A percentile compares a stretch with the other conserved stretches of the same genome.
phyloP scores from a whole-genome alignment of 2,113 vertebrate species.

The Chionodraco myersi region DNA sequence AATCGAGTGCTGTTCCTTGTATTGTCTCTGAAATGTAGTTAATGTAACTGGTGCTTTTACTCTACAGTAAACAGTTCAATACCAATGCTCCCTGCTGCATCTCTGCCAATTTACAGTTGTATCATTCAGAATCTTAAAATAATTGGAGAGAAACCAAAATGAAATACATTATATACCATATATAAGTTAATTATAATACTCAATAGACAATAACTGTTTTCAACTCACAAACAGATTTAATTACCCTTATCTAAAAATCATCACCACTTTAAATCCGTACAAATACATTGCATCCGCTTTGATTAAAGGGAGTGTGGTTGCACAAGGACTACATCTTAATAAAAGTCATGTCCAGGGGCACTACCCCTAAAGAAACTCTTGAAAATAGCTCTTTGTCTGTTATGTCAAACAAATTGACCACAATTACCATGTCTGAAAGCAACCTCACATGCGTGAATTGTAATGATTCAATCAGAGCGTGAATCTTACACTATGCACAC shows the following conservation, averaged over 20 bases:
- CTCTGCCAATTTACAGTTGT: slow-evolving; percentile 6
- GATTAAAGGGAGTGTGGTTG: slow-evolving; percentile 26
- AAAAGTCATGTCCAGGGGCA: background rate
- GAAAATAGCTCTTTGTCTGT: slow-evolving; percentile 21
- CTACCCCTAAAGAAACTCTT: slow-evolving; percentile 21
- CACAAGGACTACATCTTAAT: slow-evolving; percentile 15
- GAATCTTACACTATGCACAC: slow-evolving; percentile 43
- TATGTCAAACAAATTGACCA: slow-evolving; percentile 46
- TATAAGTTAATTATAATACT: background rate
- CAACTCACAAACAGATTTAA: slow-evolving; percentile 15
- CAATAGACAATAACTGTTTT: background rate
- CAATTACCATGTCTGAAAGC: slow-evolving; percentile 50
- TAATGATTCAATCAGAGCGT: slow-evolving; percentile 44
- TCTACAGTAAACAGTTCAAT: background rate
- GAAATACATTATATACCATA: background rate
- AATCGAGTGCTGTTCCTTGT: background rate
- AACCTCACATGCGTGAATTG: slow-evolving; percentile 44
- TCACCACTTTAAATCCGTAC: background rate
- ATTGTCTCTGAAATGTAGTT: background rate
- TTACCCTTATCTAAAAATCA: slow-evolving; percentile 3
- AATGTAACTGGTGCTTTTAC: background rate
- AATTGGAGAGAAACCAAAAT: slow-evolving; percentile 11
- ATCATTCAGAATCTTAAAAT: slow-evolving; percentile 14
- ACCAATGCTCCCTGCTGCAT: background rate
- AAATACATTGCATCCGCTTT: slow-evolving; percentile 14